Evolutionary conservation across 2,888 invertebrate species (phyloP), one percentile per base, ranked within the genome.

Genomic region (Hydrotaea cyrtoneurina): DNA sequence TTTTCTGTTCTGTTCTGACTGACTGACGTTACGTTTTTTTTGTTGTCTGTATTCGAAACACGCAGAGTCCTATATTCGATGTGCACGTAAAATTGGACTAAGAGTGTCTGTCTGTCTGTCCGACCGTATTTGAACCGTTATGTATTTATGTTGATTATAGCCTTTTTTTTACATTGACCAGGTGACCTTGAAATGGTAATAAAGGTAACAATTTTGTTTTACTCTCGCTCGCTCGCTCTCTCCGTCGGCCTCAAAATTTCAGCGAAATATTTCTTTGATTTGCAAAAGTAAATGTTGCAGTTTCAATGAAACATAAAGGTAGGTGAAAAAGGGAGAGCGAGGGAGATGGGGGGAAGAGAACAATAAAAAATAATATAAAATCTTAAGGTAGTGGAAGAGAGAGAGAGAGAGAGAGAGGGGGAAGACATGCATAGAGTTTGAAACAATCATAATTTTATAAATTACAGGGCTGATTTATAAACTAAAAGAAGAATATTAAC

Each of bases 111-210:
- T 13, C 4, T 3, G 59, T 10, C 10, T 59, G 19, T 21, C 21
- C 21, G 55, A 21, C 55, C 21, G 10, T 55, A 39, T 66, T 43
- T 15, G 69, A 69, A 85, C 85, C 85, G 85, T 85, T 85, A 82
- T 85, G 85, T 62, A 85, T 85, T 85, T 82, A 85, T 85, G 85
- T 80, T 85, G 82, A 85, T 82, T 85, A 85, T 82, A 85, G 78
- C 21, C 69, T 23, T 21, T 43, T 21, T 43, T 66, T 85, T 85
- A 50, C 85, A 85, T 85, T 85, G 85, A 85, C 85, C 82, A 85
- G 66, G 77, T 85, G 85, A 85, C 85, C 85, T 85, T 85, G 85
- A 85, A 85, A 82, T n/a, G 23, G 57, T 17, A 39, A 59, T 50
- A 39, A 72, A 53, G 50, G 50, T 53, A 31, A 53, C 21, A 72